These are phyloP conservation scores for Actinia equina DNA, from an alignment of 64 coral and sea anemone genomes.

Conservation along the genomic window DNA sequence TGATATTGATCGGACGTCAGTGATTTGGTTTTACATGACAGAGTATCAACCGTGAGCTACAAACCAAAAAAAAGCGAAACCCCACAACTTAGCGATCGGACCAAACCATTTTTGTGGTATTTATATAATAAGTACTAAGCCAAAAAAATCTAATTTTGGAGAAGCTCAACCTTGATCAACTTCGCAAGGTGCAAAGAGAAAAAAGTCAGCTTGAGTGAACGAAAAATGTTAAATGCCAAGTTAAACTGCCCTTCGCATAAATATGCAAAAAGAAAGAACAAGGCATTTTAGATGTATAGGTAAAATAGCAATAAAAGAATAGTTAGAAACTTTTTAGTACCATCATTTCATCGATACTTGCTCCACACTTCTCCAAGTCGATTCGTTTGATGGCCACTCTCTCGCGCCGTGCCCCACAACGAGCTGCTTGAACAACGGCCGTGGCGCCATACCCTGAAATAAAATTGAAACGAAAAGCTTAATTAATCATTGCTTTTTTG, in stretches of 20 bases:
- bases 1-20: no score
- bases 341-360: conserved; percentile 99
- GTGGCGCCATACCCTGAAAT: conserved; percentile 85
- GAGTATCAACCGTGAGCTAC: no score
- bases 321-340: conserved; percentile 18
- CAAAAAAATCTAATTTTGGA: neutral
- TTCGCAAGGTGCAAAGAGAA: neutral
- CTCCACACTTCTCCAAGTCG: conserved; percentile 95
- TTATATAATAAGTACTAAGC: neutral
- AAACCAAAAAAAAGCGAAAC: neutral
- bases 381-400: conserved; percentile 98
- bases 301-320: neutral
- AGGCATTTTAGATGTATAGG: neutral
- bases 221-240: no score
- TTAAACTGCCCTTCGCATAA: neutral
- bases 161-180: neutral
- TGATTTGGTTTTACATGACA: no score
- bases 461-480: neutral
- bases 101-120: neutral
- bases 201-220: neutral
- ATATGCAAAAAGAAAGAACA: neutral
- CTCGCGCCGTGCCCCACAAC: conserved; percentile 58
- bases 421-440: conserved; percentile 92
- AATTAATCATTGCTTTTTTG: neutral
- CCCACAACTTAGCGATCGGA: neutral